Evolutionary conservation across 1,140 invertebrate species (phyloP).

Genomic region (Lordiphosa mommai): DNA sequence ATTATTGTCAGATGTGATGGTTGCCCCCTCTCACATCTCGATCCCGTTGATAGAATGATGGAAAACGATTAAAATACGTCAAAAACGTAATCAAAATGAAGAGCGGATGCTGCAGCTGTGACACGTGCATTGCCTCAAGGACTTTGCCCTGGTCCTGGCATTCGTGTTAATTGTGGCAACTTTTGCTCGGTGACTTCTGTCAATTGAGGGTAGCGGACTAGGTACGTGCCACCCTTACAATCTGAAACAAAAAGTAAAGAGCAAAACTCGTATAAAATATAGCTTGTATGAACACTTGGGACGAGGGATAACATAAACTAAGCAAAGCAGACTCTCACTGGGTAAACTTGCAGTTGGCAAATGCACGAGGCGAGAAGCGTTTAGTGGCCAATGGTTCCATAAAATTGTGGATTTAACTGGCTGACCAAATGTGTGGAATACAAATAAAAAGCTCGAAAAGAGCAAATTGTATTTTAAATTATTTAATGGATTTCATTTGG

Average conservation of each 20-base stretch:
- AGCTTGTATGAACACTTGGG: slow-evolving; percentile 34
- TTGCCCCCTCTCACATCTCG: not conserved
- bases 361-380: slow-evolving; percentile 4
- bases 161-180: slow-evolving; percentile 41
- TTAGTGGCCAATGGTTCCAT: slow-evolving; percentile 39
- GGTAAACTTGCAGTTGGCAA: not conserved
- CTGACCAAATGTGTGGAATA: not conserved
- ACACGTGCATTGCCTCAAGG: slow-evolving; percentile 48
- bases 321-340: not conserved
- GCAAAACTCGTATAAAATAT: slow-evolving; percentile 36
- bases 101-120: slow-evolving; percentile 21
- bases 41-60: slow-evolving; percentile 35
- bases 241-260: not conserved
- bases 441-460: not conserved
- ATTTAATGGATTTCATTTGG: not conserved
- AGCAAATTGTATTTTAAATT: not conserved
- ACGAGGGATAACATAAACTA: slow-evolving; percentile 22
- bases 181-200: slow-evolving; percentile 35
- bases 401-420: slow-evolving; percentile 36
- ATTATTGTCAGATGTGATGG: slow-evolving; percentile 54
- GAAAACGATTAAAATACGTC: slow-evolving; percentile 49
- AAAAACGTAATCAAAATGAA: slow-evolving; percentile 42
- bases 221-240: slow-evolving; percentile 22
- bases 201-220: slow-evolving; percentile 19
- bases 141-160: slow-evolving; percentile 33